Conservation (phyloP, 2,113 vertebrate species). For the Cacatua alba region DNA sequence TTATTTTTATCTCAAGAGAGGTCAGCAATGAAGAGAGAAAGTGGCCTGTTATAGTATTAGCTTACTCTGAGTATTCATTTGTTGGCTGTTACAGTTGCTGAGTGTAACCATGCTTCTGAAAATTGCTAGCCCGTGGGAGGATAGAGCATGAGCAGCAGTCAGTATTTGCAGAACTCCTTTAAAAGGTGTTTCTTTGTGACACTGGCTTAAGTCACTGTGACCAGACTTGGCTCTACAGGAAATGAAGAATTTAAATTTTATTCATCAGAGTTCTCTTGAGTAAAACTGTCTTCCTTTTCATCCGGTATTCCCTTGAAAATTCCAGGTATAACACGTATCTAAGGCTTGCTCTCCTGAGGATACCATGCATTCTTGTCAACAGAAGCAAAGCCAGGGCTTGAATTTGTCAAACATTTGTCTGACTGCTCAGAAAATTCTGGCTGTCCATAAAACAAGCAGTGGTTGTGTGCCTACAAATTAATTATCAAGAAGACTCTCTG, state of each 20-base stretch:
- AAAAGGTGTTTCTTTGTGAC: not conserved
- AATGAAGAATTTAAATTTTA: not conserved
- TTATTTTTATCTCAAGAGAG: not conserved
- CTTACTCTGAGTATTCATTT: not conserved
- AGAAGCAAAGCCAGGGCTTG: not conserved
- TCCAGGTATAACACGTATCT: not conserved
- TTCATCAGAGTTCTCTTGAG: not conserved
- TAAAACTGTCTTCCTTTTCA: not conserved
- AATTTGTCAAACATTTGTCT: not conserved
- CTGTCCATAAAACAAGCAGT: not conserved
- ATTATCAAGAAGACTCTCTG: not conserved
- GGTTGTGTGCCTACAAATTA: not conserved
- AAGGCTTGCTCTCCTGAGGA: not conserved
- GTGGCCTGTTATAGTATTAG: not conserved
- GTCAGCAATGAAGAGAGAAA: not conserved
- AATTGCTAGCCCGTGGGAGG: not conserved
- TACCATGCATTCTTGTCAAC: not conserved
- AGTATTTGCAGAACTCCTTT: not conserved
- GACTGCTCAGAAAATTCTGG: not conserved
- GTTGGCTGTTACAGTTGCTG: not conserved
- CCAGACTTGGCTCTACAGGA: not conserved
- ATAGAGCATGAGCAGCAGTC: not conserved
- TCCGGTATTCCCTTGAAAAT: not conserved
- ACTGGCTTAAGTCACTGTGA: not conserved
- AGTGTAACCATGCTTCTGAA: not conserved